Evolutionary conservation across 2,888 invertebrate genomes (phyloP), one percentile per base, ranked within the genome.

Genomic region (Nycteola revayana): DNA sequence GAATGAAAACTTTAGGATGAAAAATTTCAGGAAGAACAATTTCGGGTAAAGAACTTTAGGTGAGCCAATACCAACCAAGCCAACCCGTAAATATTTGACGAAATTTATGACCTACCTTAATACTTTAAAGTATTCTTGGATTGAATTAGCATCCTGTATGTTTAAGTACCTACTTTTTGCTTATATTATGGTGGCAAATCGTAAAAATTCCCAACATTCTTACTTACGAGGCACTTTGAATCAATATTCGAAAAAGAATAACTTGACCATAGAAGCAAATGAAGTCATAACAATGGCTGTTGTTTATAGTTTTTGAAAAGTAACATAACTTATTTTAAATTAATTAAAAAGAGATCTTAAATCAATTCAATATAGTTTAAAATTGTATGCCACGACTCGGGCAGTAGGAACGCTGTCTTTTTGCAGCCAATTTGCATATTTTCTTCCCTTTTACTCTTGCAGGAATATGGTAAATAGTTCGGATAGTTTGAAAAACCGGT

Each of bases 201-300:
- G 84, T 86, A 85, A 82, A 84, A 79, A 85, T 85, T 75, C 82
- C 59, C 53, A 46, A 60, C 77, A 81, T 87, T 75, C 76, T 67
- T 70, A 73, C 80, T 77, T 83, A 82, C 78, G 63, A 76, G 71
- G 71, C 76, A 79, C 70, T 77, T 79, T 71, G 80, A 83, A 80
- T 84, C 85, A 85, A 85, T 85, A 84, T 77, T 74, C 73, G 46
- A 77, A 83, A 72, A 75, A 64, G 72, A 78, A 69, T 55, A 74
- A 70, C 66, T 56, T 49, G 62, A 62, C 55, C 3, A 49, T 48
- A 50, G 45, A 51, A 81, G 78, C 85, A 87, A 87, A 87, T 86
- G 85, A 85, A 86, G 85, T 76, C 70, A 76, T 81, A 86, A 87
- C 86, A 86, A 87, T 85, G 77, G 84, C 37, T 37, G 11, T 28